Conservation (phyloP, 2,888 invertebrate species). For the Eucera pruinosa region DNA sequence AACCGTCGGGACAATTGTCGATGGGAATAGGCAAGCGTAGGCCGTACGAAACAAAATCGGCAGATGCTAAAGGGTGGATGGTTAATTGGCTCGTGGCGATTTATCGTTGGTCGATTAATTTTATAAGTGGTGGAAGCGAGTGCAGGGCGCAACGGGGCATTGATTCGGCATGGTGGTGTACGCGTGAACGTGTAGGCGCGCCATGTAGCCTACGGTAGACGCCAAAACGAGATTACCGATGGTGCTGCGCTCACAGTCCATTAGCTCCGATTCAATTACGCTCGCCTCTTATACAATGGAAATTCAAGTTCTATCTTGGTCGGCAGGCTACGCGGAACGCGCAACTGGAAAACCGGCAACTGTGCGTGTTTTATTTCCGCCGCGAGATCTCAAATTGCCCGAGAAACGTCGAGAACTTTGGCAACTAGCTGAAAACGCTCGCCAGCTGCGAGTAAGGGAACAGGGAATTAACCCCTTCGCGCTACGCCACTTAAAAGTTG, state of each 20-base stretch:
- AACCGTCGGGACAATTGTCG: too few species aligned
- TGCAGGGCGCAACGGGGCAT: too few species aligned
- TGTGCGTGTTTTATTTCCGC: neutral
- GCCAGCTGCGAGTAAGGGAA: too few species aligned
- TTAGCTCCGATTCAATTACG: slow-evolving; percentile 64
- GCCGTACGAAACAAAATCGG: neutral
- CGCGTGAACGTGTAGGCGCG: neutral
- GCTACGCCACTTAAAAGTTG: too few species aligned
- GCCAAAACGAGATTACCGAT: slow-evolving; percentile 62
- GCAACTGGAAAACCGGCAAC: slow-evolving; percentile 1
- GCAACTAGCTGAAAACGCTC: too few species aligned
- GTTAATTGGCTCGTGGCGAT: neutral
- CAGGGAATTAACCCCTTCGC: too few species aligned
- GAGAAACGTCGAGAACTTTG: neutral
- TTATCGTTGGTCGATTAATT: slow-evolving; percentile 32
- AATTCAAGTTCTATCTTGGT: slow-evolving; percentile 34
- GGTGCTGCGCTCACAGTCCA: slow-evolving; percentile 48
- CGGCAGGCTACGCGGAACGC: neutral
- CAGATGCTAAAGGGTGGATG: neutral
- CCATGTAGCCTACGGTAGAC: slow-evolving; percentile 48
- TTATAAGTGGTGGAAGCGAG: slow-evolving; percentile 7
- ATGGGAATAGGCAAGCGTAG: too few species aligned
- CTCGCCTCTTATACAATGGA: slow-evolving; percentile 34
- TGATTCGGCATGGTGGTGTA: too few species aligned
- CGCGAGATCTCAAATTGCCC: neutral